Evolutionary conservation across 2,888 invertebrate genomes (phyloP).

Genomic region (Athalia cordata): DNA sequence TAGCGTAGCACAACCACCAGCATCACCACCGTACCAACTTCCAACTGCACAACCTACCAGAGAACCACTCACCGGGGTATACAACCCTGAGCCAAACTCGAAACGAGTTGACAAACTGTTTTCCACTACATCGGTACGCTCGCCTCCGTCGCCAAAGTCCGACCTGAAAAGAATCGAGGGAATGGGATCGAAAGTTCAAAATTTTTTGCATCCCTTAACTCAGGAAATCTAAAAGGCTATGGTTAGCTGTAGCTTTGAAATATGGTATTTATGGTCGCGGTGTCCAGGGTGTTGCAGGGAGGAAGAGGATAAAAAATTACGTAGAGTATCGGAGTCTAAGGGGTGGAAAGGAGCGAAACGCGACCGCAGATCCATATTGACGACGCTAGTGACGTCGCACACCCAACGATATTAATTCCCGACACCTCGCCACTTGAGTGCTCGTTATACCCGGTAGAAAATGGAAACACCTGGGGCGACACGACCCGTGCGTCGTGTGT

Average conservation of each 20-base stretch:
- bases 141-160: slow-evolving; percentile 49
- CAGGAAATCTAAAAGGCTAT: not conserved
- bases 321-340: slow-evolving; percentile 48
- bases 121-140: slow-evolving; percentile 53
- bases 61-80: slow-evolving; percentile 40
- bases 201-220: slow-evolving; percentile 59
- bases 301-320: slow-evolving; percentile 67
- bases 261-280: not conserved
- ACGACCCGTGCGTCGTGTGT: slow-evolving; percentile 38
- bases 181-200: slow-evolving; percentile 58
- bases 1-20: not conserved
- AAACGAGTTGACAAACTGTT: slow-evolving; percentile 71
- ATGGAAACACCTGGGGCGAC: slow-evolving; percentile 44
- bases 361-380: slow-evolving; percentile 23
- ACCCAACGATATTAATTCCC: slow-evolving; percentile 34
- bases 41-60: not conserved
- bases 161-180: slow-evolving; percentile 57
- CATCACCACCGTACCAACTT: not conserved
- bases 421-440: slow-evolving; percentile 38
- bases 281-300: slow-evolving; percentile 52
- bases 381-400: slow-evolving; percentile 24
- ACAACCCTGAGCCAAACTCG: slow-evolving; percentile 55
- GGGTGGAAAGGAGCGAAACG: slow-evolving; percentile 43
- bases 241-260: not conserved
- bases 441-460: slow-evolving; percentile 41